Conservation (phyloP, 2,888 invertebrate species). For the Crossocerus cetratus region DNA sequence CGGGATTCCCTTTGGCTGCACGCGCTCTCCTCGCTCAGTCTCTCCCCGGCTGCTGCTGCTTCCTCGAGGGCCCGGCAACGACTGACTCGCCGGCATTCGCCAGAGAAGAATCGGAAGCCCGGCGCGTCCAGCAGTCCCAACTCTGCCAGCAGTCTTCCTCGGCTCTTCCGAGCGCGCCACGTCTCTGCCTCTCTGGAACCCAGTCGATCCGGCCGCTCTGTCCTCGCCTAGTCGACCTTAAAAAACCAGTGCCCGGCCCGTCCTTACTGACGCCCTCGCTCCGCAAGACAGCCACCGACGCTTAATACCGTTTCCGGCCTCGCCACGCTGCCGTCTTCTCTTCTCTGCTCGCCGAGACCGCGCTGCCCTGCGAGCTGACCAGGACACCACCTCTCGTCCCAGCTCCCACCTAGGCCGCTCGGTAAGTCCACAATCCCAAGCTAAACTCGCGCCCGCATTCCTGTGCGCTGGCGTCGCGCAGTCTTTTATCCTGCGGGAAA, state of each 20-base stretch:
- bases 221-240: no score
- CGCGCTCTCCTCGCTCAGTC: conserved; percentile 5
- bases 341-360: conserved; percentile 28
- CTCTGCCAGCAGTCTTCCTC: conserved; percentile 44
- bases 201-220: no score
- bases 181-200: no score
- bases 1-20: conserved; percentile 31
- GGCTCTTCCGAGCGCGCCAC: conserved; percentile 18
- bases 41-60: conserved; percentile 7
- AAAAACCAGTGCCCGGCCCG: conserved; percentile 18
- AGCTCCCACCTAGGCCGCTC: conserved; percentile 58
- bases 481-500: background rate
- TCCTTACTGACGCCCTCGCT: conserved; percentile 24
- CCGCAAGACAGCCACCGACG: conserved; percentile 25
- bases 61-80: conserved; percentile 40
- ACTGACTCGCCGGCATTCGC: conserved; percentile 32
- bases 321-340: conserved; percentile 43
- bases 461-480: background rate
- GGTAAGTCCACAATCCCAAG: conserved; percentile 41
- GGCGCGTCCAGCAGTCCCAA: conserved; percentile 26
- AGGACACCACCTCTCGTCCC: conserved; percentile 48
- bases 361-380: conserved; percentile 21
- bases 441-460: background rate
- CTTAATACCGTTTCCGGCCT: conserved; percentile 55
- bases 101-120: no score